Base-by-base conservation (phyloP, 1,140 invertebrate species). In the Ditylenchus dipsaci region DNA sequence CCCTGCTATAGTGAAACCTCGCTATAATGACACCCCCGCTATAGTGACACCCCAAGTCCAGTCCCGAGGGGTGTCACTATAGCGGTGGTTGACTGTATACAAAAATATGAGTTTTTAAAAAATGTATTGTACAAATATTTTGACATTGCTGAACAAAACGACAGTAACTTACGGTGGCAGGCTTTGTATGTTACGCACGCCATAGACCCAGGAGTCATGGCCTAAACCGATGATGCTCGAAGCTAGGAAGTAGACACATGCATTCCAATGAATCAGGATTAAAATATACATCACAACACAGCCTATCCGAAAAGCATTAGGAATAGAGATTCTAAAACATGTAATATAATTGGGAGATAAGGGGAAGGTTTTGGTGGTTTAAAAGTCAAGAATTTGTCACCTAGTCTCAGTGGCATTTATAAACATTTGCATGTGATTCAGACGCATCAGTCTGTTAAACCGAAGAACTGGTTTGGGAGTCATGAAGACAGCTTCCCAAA, bases 201-300 rank as follows among this genome's bases (percentile, higher is more conserved):
- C 81, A 61, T 88, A 88, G 0, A 88, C 92, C 93, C 93, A 96
- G 69, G 88, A 88, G 78, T 95, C 93, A 0, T 88, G 87, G 1
- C 91, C 91, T 76, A 96, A 92, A 8, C 93, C 74, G 29, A 96
- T 90, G 19, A 87, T 88, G 59, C 76, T 63, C 11, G 91, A 94
- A 67, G 95, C 91, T 59, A 89, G 90, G 82, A 94, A 96, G 84
- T 95, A 96, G 69, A 94, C 86, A 83, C 93, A 96, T 8, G 91
- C 92, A 84, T 95, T 95, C 93, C 93, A 96, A 83, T 96, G 93
- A 72, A 96, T 96, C 43, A 96, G 88, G 47, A 96, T 88, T 29
- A 96, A 86, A 70, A 96, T 94, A 71, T 91, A 91, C 78, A 93
- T 86, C 11, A 95, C 80, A 15, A 88, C 82, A 66, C 85, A 85